Base-by-base conservation (phyloP, 92 coral and sea anemone genomes). In the Heteractis magnifica region DNA sequence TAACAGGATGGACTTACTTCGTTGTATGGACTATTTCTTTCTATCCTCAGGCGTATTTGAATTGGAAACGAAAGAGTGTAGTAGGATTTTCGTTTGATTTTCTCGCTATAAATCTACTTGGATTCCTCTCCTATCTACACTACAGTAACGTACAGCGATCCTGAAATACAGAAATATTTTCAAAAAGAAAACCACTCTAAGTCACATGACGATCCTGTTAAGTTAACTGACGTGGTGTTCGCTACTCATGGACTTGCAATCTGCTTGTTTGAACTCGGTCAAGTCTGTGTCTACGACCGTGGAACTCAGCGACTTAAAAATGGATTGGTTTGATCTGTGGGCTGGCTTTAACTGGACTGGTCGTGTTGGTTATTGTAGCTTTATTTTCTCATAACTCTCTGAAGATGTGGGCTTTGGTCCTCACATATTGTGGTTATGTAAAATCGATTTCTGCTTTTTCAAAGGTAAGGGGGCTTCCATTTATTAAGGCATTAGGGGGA, bases 51-150 rank as follows among this genome's bases (percentile, higher is more conserved):
- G 79, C 55, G n/a, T 53, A 73, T 55, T 48, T 52, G 50, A 82
- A 74, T 53, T 74, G 86, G 86, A 82, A 74, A 82, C 52, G 86
- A 4, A 71, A 74, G 41, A 82, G 86, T 55, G 86, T 82, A 1
- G 71, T 82, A n/a, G 81, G 86, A n/a, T 82, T 82, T 56, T 82
- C 86, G 5, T 74, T 82, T 21, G 86, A 82, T n/a, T 82, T 5
- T 44, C 86, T 82, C 5, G 86, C 79, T 82, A 58, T 82, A 10
- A 82, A 82, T 71, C 34, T 74, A 20, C 55, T 55, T 13, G 86
- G 86, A 3, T 82, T 50, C 44, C 21, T 74, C 8, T n/a, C 77
- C 86, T 23, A 55, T 82, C 51, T 82, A 82, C 80, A 82, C 86
- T 6, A 20, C 74, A 15, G 77, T 74, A 6, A 56, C 52, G 6